phyloP scores from a whole-genome alignment of 92 coral and sea anemone species.

The Bergia sp. region DNA sequence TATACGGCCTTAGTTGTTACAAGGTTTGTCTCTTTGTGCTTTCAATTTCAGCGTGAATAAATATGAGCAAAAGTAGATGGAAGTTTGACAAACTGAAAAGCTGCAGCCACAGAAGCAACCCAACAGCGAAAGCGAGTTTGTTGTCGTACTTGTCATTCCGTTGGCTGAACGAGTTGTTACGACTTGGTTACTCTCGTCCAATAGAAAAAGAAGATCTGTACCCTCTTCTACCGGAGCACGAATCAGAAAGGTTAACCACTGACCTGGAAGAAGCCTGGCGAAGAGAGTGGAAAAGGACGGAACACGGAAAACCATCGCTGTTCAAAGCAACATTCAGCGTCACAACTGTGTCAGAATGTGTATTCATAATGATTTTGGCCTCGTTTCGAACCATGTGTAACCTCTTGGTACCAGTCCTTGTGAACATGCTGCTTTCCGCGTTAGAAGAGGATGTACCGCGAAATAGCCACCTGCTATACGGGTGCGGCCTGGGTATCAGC shows the following conservation, averaged over 20 bases:
- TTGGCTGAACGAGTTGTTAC: background rate
- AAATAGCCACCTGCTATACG: background rate
- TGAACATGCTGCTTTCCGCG: background rate
- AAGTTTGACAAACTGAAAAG: background rate
- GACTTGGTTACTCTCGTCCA: conserved; percentile 10
- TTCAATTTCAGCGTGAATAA: too few relatives aligned
- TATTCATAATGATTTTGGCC: background rate
- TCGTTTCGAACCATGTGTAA: background rate
- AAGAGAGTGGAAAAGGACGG: background rate
- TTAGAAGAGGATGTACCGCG: background rate
- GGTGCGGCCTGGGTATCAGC: background rate
- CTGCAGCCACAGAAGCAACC: background rate
- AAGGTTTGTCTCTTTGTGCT: too few relatives aligned
- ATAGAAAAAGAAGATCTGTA: background rate
- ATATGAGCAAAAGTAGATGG: background rate
- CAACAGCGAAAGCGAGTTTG: background rate
- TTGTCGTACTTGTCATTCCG: background rate
- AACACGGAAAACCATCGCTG: background rate
- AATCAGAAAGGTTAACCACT: background rate
- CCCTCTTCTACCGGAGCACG: background rate
- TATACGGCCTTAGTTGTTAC: too few relatives aligned
- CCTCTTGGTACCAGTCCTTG: background rate
- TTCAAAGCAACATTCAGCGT: background rate
- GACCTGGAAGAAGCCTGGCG: background rate
- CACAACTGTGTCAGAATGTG: too few relatives aligned